Evolutionary conservation across 2,888 invertebrate genomes (phyloP), one percentile per base, ranked within the genome.

Genomic region (Leptarthrus brevirostris): DNA sequence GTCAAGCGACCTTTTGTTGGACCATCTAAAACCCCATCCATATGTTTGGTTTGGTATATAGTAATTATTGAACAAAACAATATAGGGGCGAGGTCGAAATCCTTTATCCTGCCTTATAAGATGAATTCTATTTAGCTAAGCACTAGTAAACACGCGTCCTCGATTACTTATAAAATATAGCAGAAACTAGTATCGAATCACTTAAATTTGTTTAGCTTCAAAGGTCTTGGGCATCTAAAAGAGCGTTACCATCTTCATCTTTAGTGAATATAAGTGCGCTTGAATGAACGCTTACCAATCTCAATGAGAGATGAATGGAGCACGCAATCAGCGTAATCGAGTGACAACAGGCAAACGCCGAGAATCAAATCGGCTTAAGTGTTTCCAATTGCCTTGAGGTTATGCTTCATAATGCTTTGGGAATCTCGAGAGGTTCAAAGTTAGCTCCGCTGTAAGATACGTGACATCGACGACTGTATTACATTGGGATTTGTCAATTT

Each of bases 321-420:
- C n/a, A 40, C 64, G 24, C 47, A 64, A 64, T 64, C 64, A 64
- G 22, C 8, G 64, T 44, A 64, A 64, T 64, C 64, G 64, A 64
- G 64, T 64, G 64, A 64, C 64, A 64, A 64, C 64, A 47, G 64
- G 8, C 64, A 64, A 64, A 64, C 47, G 64, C 64, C 64, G 44
- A 24, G 44, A 64, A 40, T 44, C 22, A 64, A 40, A 64, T 44
- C 47, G 18, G 24, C 47, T 64, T 64, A 64, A 64, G 64, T 64
- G 34, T 34, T 10, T 30, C 56, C 56, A 56, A 56, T 56, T 56
- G 34, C 34, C 12, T 18, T 20, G 12, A 40, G 3, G 10, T 12
- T 40, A 8, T 26, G 14, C 34, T 36, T 36, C 22, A 36, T 16
- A 20, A 36, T 36, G 18, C 16, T 30, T 34, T 58, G 18, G 16